Percentiles rank a stretch among this genome's conserved stretches.
Evolutionary conservation across 35 echinoderm and acorn worm species (phyloP).

Genomic region (Holothuria glaberrima): DNA sequence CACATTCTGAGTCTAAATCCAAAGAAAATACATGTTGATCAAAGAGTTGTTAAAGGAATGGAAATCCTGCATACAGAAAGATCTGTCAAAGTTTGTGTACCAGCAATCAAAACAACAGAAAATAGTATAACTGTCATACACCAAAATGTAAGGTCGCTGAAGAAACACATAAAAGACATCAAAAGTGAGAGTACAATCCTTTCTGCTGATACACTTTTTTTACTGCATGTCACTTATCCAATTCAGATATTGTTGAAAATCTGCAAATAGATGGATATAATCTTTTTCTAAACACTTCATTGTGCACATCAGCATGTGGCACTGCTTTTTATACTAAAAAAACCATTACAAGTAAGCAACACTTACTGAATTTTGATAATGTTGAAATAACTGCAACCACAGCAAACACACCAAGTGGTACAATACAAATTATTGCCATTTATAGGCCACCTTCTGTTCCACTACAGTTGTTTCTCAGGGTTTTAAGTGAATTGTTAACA

Average conservation of each 20-base stretch:
- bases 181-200: not conserved
- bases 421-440: not conserved
- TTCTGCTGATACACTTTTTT: not conserved
- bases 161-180: not conserved
- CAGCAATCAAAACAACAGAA: not conserved
- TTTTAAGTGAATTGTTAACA: not conserved
- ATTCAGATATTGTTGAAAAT: no score
- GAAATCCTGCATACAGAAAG: not conserved
- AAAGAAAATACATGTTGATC: not conserved
- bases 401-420: not conserved
- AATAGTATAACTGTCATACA: not conserved
- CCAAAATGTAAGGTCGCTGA: not conserved
- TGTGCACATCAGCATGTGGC: not conserved
- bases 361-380: not conserved
- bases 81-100: not conserved
- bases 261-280: not conserved
- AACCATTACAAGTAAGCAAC: not conserved
- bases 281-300: not conserved
- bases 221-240: not conserved
- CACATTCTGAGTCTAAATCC: not conserved
- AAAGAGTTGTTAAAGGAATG: slow-evolving; percentile 32
- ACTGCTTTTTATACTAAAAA: not conserved
- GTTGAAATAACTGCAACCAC: not conserved
- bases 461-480: not conserved
- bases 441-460: not conserved